Percentiles rank a stretch among this genome's conserved stretches.
Conservation (phyloP, 2,797 vertebrate genomes). For the Erpetoichthys calabaricus region DNA sequence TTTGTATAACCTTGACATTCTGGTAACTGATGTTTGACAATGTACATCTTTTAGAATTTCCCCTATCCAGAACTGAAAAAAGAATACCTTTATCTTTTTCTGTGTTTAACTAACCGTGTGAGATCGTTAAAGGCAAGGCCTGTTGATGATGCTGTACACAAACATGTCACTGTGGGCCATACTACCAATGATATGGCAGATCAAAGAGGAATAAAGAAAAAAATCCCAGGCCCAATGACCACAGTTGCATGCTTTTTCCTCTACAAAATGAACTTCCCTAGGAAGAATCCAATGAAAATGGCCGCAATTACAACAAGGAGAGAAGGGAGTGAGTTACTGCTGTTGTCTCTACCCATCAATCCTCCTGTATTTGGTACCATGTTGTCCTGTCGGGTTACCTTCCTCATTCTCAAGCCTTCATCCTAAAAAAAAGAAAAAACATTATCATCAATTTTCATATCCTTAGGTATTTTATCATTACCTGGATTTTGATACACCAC, state of each 20-base stretch:
- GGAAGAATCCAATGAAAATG: slow-evolving; percentile 99
- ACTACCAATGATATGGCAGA: slow-evolving; percentile 90
- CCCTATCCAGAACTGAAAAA: slow-evolving; percentile 17
- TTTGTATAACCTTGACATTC: slow-evolving; percentile 51
- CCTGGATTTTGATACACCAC: too few relatives aligned
- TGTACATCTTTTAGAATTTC: slow-evolving; percentile 58
- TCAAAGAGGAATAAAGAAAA: slow-evolving; percentile 58
- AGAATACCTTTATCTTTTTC: slow-evolving; percentile 47
- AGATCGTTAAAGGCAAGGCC: slow-evolving; percentile 70
- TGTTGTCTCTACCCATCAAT: slow-evolving; percentile 69
- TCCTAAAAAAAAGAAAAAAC: slow-evolving; percentile 54
- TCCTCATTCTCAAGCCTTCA: slow-evolving; percentile 78
- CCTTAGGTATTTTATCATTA: too few relatives aligned
- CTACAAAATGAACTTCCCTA: slow-evolving; percentile 99
- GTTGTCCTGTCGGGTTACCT: slow-evolving; percentile 72
- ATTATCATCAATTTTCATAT: slow-evolving; percentile 12
- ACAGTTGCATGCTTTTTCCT: slow-evolving; percentile 59
- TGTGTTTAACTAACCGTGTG: slow-evolving; percentile 66
- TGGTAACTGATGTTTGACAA: slow-evolving; percentile 53
- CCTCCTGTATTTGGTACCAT: slow-evolving; percentile 54
- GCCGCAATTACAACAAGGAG: slow-evolving; percentile 97
- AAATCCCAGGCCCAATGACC: slow-evolving; percentile 17
- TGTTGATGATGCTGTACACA: slow-evolving; percentile 74
- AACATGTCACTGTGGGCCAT: slow-evolving; percentile 57
- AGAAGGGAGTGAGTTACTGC: slow-evolving; percentile 78